Conservation (phyloP, 2,888 invertebrate genomes). For the Xanthorhoe designata region DNA sequence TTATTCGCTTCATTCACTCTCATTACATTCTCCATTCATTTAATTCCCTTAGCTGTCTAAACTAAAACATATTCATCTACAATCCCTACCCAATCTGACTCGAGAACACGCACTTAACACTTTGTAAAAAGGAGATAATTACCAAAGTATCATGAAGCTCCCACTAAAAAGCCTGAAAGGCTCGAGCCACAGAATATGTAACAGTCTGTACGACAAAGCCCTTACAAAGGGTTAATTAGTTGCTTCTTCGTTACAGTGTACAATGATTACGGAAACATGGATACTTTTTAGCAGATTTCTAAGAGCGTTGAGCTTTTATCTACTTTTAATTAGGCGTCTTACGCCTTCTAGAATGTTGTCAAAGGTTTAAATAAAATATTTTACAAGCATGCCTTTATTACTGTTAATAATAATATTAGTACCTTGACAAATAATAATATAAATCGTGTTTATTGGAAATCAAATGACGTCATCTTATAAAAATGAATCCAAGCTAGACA, state of each 20-base stretch:
- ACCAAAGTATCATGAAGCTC: constrained; percentile 40
- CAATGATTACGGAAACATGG: constrained; percentile 46
- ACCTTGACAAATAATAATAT: too few species aligned
- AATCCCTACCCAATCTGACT: constrained; percentile 8
- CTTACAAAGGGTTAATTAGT: constrained; percentile 56
- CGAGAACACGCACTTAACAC: constrained; percentile 35
- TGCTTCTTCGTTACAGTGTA: constrained; percentile 52
- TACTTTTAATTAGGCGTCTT: too few species aligned
- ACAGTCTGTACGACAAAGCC: constrained; percentile 21
- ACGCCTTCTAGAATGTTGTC: neutral
- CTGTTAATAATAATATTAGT: too few species aligned
- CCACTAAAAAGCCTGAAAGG: constrained; percentile 42
- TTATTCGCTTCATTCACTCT: too few species aligned
- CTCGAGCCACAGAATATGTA: constrained; percentile 22
- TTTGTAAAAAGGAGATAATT: constrained; percentile 42
- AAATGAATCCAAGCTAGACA: too few species aligned
- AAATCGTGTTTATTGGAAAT: too few species aligned
- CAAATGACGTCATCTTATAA: too few species aligned
- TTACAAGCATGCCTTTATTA: too few species aligned
- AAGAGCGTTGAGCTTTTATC: constrained; percentile 1
- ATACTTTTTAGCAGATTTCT: constrained; percentile 36
- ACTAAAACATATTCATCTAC: neutral
- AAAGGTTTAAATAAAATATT: neutral
- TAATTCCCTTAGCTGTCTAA: too few species aligned
- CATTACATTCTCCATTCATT: too few species aligned